Evolutionary conservation across 2,888 invertebrate genomes (phyloP), one percentile per base, ranked within the genome.

Genomic region (Ferdinandea cuprea): DNA sequence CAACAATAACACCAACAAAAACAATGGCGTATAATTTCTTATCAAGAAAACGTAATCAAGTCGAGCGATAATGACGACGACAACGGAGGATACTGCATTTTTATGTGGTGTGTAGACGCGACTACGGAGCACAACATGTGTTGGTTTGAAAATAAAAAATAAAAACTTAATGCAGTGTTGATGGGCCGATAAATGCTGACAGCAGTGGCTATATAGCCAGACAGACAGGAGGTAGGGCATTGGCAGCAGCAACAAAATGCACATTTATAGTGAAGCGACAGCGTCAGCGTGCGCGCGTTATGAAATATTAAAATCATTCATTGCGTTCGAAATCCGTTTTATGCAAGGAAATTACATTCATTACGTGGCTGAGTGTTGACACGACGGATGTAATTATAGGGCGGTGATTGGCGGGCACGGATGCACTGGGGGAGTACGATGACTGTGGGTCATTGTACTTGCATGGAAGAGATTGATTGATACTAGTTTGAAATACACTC

Each of bases 371-470:
- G 78, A 73, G 78, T 83, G 83, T 68, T 68, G 78, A 73, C 54
- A 56, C 56, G 72, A 68, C 83, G 83, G 83, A 78, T 73, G 68
- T 83, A 78, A 83, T 83, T 83, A 83, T 68, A 78, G 78, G 66
- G 68, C 54, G 63, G 68, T 58, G 58, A 83, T 73, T 83, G 65
- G 42, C 32, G 65, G 46, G 32, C 59, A 30, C 52, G 80, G 15
- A 37, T 11, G 17, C 46, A 40, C 37, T 25, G 19, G n/a, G 52
- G 52, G 63, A 58, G 65, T 17, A 50, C 42, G 17, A 19, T 50
- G 8, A 8, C 11, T 44, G 50, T 48, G 61, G 81, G 81, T 77
- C 81, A 72, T 61, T 77, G 81, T 8, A 77, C 81, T 72, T 65
- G 17, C 6, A 15, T 11, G 54, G 32, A 35, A 8, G 9, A 32